Percentiles rank a stretch among this genome's conserved stretches.
phyloP scores from a whole-genome alignment of 2,113 vertebrate genomes.

The Burhinus bistriatus region DNA sequence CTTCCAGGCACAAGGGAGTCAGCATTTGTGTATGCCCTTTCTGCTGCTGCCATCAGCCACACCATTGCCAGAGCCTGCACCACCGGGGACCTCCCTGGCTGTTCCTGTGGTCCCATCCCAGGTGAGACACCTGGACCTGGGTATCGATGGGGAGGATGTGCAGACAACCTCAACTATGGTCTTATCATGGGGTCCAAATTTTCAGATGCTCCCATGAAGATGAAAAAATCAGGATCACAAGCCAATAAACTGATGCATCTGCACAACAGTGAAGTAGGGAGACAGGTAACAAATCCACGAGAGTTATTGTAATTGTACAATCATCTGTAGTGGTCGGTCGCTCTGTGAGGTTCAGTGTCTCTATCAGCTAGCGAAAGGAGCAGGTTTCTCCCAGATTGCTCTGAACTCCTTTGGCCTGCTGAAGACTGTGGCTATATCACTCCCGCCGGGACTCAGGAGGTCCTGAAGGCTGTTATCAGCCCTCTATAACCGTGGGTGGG shows the following conservation, averaged over 20 bases:
- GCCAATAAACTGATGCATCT: conserved; percentile 99
- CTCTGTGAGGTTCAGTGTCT: conserved; percentile 8
- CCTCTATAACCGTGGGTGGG: not conserved
- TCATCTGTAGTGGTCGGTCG: conserved; percentile 34
- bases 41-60: conserved; percentile 95
- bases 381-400: not conserved
- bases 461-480: not conserved
- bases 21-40: conserved; percentile 94
- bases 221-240: conserved; percentile 94
- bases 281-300: conserved; percentile 86
- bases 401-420: conserved; percentile 26
- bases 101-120: conserved; percentile 93
- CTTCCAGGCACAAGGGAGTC: conserved; percentile 91
- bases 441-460: not conserved
- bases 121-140: conserved; percentile 92
- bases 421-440: not conserved
- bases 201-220: conserved; percentile 97
- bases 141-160: conserved; percentile 98
- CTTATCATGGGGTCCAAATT: conserved; percentile 98
- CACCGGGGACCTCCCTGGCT: conserved; percentile 90
- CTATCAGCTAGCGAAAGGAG: not conserved
- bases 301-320: conserved; percentile 64
- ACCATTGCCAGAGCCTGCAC: conserved; percentile 95
- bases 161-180: conserved; percentile 97
- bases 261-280: conserved; percentile 99